Evolutionary conservation across 2,888 invertebrate species (phyloP), one percentile per base, ranked within the genome.

Genomic region (Xanthostigma xanthostigma): DNA sequence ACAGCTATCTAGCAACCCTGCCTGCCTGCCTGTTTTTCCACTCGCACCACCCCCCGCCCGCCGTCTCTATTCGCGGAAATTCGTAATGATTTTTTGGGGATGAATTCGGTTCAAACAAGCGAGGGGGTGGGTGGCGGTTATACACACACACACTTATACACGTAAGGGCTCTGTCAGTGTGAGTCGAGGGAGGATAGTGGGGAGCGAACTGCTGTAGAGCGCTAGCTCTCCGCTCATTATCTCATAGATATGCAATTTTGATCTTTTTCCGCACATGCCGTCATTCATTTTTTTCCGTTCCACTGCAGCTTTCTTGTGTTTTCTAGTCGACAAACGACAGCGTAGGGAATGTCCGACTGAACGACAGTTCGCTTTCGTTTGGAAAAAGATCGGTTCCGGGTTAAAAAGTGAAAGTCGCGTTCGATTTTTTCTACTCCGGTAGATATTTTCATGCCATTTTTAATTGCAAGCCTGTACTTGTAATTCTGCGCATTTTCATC

Each of bases 61-160:
- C 69, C 69, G 66, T 68, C 70, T 78, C 68, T 69, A 67, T 68
- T 70, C 78, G 76, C 78, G 67, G 73, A 74, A 74, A 73, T 72
- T 81, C 81, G 81, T 83, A 83, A 83, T 83, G 82, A 83, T 83
- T 83, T 83, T 83, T 83, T 82, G 82, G 81, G 80, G 80, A 79
- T 78, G 81, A 80, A 80, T 80, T 79, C 57, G 62, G 57, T 48
- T 43, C 42, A 48, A 50, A 50, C 56, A 54, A 56, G 60, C 57
- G 54, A 58, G 58, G 54, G 53, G 71, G 70, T 65, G 72, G 62
- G 65, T 69, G 65, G 60, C 64, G 27, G 27, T 27, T 27, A 27
- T 27, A 27, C 27, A 27, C 27, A 27, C 27, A 27, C 49, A 45
- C 53, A 50, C 63, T 62, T 62, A 63, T 63, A 62, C 62, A 61